Evolutionary conservation across 1,140 invertebrate genomes (phyloP), one percentile per base, ranked within the genome.

Genomic region (Tetranychus urticae): DNA sequence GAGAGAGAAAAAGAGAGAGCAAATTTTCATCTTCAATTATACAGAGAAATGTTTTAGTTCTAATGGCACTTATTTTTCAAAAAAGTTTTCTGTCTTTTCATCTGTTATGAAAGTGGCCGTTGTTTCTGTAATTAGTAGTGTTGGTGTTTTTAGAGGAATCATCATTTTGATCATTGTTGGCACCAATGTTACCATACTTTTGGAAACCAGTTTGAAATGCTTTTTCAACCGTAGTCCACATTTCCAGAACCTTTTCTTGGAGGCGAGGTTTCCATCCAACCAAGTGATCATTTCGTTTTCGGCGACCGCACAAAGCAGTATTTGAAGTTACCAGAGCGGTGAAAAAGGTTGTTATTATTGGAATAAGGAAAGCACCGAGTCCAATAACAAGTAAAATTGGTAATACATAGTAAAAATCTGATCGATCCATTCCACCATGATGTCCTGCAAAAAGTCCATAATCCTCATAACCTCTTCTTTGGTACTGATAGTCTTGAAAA

Each of bases 281-380:
- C 8, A 33, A 36, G 14, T 56, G 35, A 6, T 12, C 37, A 56
- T 39, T 35, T 56, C 60, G 31, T 12, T 45, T 35, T 35, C 54
- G 33, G 56, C 36, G 35, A 5, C 50, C 50, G 34, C 60, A 37
- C 14, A 8, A 33, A 33, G 60, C 39, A 47, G 36, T 35, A 37
- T 45, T 39, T n/a, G 52, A 45, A 12, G 60, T 61, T 10, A 61
- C 36, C 36, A 61, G 10, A 31, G 60, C 60, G 10, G 60, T 61
- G 37, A 61, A 61, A 46, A 61, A 61, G 13, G 60, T 61, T 10
- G 39, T 61, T 8, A 61, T 61, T n/a, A 61, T 61, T n/a, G 60
- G 60, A 55, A 61, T 61, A 6, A 61, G 35, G 56, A 61, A 61
- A 39, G 60, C 55, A 13, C 60, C 60, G 34, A 61, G 54, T 31